These are phyloP conservation scores for Alligator sinensis DNA, from an alignment of 2,113 vertebrate genomes.

Conservation along the genomic window DNA sequence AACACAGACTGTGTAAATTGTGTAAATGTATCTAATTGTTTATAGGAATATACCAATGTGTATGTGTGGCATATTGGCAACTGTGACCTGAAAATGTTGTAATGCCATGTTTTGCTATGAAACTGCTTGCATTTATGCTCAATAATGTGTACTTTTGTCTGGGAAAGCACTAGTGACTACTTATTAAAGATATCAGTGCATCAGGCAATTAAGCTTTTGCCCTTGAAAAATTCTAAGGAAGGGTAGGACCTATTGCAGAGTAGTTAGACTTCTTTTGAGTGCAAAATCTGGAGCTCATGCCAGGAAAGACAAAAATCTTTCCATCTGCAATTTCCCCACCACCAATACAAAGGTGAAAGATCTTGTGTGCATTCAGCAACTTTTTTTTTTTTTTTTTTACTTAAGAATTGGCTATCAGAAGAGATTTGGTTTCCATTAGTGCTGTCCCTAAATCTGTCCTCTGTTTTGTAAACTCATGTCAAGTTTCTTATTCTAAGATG, in stretches of 20 bases:
- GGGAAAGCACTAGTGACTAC: slow-evolving; percentile 81
- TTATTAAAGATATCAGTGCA: slow-evolving; percentile 23
- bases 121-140: slow-evolving; percentile 80
- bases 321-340: slow-evolving; percentile 10
- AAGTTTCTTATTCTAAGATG: slow-evolving; percentile 55
- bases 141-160: slow-evolving; percentile 76
- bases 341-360: slow-evolving; percentile 10
- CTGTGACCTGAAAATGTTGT: slow-evolving; percentile 80
- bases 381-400: background rate
- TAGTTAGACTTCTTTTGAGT: slow-evolving; percentile 44
- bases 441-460: slow-evolving; percentile 70
- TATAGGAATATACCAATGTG: slow-evolving; percentile 81
- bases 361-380: background rate
- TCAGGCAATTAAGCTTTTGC: background rate
- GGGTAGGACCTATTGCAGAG: slow-evolving; percentile 37
- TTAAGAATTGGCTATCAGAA: slow-evolving; percentile 1
- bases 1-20: slow-evolving; percentile 83
- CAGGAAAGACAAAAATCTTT: background rate
- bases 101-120: slow-evolving; percentile 79
- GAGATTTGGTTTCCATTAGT: slow-evolving; percentile 66
- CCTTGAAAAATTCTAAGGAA: background rate
- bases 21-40: slow-evolving; percentile 80
- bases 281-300: slow-evolving; percentile 29
- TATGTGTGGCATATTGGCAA: slow-evolving; percentile 78
- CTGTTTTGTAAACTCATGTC: slow-evolving; percentile 65